Conservation (phyloP, 2,113 vertebrate species). For the Tretioscincus oriximinensis region DNA sequence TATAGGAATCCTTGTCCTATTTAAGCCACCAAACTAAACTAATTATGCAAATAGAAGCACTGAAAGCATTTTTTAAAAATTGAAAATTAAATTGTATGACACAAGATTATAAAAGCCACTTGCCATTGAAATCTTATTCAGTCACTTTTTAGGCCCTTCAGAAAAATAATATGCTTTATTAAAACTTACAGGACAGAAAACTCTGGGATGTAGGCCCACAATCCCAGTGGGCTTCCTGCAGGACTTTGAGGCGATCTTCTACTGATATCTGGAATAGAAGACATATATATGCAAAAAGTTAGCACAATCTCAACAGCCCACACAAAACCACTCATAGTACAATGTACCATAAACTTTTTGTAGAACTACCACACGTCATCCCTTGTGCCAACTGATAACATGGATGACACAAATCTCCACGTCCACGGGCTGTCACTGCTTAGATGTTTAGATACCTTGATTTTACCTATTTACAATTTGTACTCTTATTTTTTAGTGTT, state of each 20-base stretch:
- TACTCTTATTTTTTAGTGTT: background rate
- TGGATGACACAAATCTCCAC: too few relatives aligned
- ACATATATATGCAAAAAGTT: slow-evolving; percentile 4
- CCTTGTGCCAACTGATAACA: too few relatives aligned
- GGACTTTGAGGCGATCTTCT: slow-evolving; percentile 89
- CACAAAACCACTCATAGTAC: background rate
- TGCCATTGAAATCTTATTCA: background rate
- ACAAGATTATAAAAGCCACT: background rate
- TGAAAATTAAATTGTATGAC: background rate
- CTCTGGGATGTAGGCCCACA: slow-evolving; percentile 94
- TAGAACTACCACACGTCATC: background rate
- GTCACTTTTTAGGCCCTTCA: background rate
- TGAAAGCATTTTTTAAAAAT: background rate
- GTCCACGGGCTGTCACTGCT: background rate
- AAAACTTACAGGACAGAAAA: slow-evolving; percentile 93
- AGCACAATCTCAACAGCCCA: background rate
- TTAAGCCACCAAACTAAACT: background rate
- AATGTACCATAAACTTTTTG: slow-evolving; percentile 1
- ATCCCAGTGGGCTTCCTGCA: slow-evolving; percentile 92
- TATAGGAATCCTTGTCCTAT: background rate
- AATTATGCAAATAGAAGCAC: background rate
- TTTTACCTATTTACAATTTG: background rate
- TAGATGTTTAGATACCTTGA: background rate
- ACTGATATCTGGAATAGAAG: slow-evolving; percentile 80
- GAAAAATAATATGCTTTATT: slow-evolving; percentile 9